These are phyloP conservation scores for Dysdera silvatica DNA, from an alignment of 1,140 invertebrate genomes.

Conservation along the genomic window DNA sequence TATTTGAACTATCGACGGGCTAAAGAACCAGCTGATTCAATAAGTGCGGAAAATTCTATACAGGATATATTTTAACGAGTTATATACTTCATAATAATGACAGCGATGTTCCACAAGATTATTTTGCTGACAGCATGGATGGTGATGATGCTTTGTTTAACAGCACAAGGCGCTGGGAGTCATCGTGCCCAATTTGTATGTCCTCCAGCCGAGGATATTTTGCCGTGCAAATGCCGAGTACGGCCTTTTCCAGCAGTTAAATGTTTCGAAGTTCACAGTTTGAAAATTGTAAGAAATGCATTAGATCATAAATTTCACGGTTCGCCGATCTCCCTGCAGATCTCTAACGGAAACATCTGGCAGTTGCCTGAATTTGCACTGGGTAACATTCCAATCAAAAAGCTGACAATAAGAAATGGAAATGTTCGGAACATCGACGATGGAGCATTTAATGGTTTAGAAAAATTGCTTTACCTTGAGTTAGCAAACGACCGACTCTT, in stretches of 20 bases:
- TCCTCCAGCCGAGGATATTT: constrained; percentile 5
- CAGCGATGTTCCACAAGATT: neutral
- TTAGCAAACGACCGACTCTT: constrained; percentile 9
- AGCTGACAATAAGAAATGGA: constrained; percentile 7
- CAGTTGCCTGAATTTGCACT: constrained; percentile 8
- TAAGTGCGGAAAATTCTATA: constrained; percentile 16
- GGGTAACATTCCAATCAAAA: neutral
- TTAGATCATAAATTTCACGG: constrained; percentile 1
- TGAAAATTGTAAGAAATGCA: constrained; percentile 1
- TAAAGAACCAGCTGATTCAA: constrained; percentile 16
- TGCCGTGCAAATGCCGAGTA: constrained; percentile 3
- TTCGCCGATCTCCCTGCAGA: neutral
- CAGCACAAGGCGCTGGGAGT: neutral
- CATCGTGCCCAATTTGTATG: constrained; percentile 2
- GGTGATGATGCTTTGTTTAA: neutral
- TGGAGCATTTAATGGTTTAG: constrained; percentile 17
- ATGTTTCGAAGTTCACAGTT: constrained; percentile 10
- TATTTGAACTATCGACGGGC: constrained; percentile 14
- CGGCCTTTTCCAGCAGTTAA: neutral
- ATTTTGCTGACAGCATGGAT: neutral
- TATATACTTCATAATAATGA: neutral
- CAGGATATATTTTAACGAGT: constrained; percentile 10
- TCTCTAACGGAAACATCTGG: neutral
- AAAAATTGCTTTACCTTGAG: neutral
- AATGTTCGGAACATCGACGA: constrained; percentile 16